Percentiles rank a stretch among this genome's conserved stretches.
Evolutionary conservation across 2,888 invertebrate genomes (phyloP).

Genomic region (Stomorhina lunata): DNA sequence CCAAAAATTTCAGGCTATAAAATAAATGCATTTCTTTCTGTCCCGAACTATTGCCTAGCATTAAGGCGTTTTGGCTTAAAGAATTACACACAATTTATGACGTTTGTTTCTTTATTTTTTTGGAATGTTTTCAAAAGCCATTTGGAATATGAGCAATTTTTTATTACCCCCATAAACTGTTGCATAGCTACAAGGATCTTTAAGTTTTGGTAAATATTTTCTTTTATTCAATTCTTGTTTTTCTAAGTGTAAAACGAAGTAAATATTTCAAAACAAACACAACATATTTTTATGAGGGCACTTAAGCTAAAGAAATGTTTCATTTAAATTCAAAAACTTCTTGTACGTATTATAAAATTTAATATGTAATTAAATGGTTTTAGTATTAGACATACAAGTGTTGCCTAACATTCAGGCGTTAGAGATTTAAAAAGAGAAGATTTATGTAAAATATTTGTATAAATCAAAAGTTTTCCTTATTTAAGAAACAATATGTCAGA

Average conservation of each 20-base stretch:
- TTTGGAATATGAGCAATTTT: background rate
- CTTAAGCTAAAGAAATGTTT: too few relatives aligned
- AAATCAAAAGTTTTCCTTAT: too few relatives aligned
- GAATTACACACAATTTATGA: background rate
- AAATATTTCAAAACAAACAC: background rate
- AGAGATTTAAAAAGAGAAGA: too few relatives aligned
- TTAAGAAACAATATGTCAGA: too few relatives aligned
- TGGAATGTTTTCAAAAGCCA: constrained; percentile 7
- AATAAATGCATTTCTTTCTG: background rate
- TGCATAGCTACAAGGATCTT: constrained; percentile 38
- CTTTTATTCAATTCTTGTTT: background rate
- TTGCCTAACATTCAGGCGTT: background rate
- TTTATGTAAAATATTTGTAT: too few relatives aligned
- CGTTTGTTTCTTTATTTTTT: background rate
- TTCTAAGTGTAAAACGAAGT: too few relatives aligned
- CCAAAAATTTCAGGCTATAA: background rate
- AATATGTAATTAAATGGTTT: too few relatives aligned
- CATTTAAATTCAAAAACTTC: too few relatives aligned
- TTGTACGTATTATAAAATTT: too few relatives aligned
- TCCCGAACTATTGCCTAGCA: constrained; percentile 20
- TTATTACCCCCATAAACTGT: constrained; percentile 43
- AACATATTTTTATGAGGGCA: too few relatives aligned
- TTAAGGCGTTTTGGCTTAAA: constrained; percentile 13
- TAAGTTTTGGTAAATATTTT: background rate
- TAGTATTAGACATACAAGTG: too few relatives aligned